phyloP scores from a whole-genome alignment of 2,888 invertebrate species.

The Amphipyra tragopoginis region DNA sequence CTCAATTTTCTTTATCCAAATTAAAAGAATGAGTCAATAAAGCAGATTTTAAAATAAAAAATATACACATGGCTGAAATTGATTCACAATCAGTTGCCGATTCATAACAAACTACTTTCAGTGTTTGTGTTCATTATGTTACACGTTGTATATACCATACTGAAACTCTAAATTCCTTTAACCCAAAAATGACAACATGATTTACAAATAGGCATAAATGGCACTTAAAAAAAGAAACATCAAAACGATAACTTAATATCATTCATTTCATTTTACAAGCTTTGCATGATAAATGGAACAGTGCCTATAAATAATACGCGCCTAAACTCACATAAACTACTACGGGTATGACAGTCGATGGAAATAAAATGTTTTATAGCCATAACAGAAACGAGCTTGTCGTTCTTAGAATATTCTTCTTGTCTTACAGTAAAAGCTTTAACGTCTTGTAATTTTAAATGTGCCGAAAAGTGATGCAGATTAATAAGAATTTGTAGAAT shows the following conservation, averaged over 20 bases:
- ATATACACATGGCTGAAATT: no score
- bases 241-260: conserved; percentile 26
- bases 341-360: conserved; percentile 54
- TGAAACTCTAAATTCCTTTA: background rate
- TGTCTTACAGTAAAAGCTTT: conserved; percentile 38
- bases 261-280: conserved; percentile 54
- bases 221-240: conserved; percentile 29
- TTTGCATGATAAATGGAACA: conserved; percentile 54
- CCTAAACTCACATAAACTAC: conserved; percentile 60
- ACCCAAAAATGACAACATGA: conserved; percentile 6
- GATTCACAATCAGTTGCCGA: no score
- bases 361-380: conserved; percentile 62
- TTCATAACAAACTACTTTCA: no score
- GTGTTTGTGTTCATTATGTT: no score
- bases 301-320: conserved; percentile 53
- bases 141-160: background rate
- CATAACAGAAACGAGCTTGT: conserved; percentile 51
- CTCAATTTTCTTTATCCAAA: no score
- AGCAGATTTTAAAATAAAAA: no score
- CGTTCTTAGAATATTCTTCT: conserved; percentile 49
- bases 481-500: no score
- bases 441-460: conserved; percentile 16
- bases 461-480: background rate
- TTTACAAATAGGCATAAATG: conserved; percentile 19
- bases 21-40: no score